Percentiles rank a stretch among this genome's conserved stretches.
phyloP scores from a whole-genome alignment of 2,888 invertebrate genomes.

The Acronicta aceris region DNA sequence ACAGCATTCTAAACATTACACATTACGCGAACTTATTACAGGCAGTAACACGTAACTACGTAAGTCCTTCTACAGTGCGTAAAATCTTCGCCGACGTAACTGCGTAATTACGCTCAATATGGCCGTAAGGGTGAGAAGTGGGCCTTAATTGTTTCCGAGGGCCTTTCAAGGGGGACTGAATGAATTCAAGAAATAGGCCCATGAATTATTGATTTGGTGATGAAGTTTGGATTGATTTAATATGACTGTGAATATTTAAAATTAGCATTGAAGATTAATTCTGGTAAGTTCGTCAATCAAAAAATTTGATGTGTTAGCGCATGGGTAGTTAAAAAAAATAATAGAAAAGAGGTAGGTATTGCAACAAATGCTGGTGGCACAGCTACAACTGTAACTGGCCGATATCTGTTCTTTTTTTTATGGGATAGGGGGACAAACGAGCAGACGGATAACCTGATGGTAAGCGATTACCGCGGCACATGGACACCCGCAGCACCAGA shows the following conservation, averaged over 20 bases:
- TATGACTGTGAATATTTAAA: conserved; percentile 10
- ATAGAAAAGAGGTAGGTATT: too few relatives aligned
- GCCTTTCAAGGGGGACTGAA: conserved; percentile 59
- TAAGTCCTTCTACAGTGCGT: conserved; percentile 74
- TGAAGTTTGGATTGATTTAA: conserved; percentile 62
- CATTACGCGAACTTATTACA: conserved; percentile 72
- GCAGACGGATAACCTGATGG: too few relatives aligned
- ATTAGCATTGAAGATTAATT: too few relatives aligned
- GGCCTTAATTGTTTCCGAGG: conserved; percentile 80
- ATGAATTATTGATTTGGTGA: conserved; percentile 73
- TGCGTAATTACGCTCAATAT: conserved; percentile 81
- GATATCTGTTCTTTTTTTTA: too few relatives aligned
- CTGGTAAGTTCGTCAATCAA: too few relatives aligned
- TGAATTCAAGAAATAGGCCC: conserved; percentile 70
- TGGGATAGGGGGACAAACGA: too few relatives aligned
- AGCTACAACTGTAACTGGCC: too few relatives aligned
- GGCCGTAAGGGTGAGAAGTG: conserved; percentile 59
- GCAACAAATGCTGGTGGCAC: too few relatives aligned
- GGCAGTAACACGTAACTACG: conserved; percentile 67
- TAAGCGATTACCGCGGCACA: too few relatives aligned
- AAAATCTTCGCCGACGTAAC: conserved; percentile 82
- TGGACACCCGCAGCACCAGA: too few relatives aligned
- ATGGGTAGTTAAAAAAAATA: too few relatives aligned
- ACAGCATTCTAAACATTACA: conserved; percentile 47
- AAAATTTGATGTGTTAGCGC: too few relatives aligned